Base-by-base conservation (phyloP, 2,888 invertebrate species). In the Muscina levida region DNA sequence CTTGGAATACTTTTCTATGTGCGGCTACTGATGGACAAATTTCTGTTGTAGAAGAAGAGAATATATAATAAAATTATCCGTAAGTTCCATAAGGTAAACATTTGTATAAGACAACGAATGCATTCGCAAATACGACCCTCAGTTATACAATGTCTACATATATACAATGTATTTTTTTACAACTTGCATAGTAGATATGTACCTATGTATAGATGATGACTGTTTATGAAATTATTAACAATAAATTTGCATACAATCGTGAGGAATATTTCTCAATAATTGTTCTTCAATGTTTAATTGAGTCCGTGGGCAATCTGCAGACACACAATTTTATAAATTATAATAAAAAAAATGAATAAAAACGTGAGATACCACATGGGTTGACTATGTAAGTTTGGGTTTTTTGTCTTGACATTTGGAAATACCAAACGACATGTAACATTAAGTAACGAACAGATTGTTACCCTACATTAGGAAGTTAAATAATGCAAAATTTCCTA, bases 201-300 rank as follows among this genome's bases (percentile, higher is more conserved):
- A n/a, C n/a, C n/a, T n/a, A n/a, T n/a, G n/a, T n/a, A n/a, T n/a
- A n/a, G n/a, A n/a, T n/a, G 31, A 31, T 31, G 31, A 31, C 31
- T 53, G 53, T 24, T 24, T 22, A 24, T 53, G 53, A 53, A 22
- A 53, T 53, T 22, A 22, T 53, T 65, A 65, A 31, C 31, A 31
- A 65, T 26, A 46, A 65, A 65, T 65, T 65, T 65, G 65, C 65
- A 65, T 65, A 65, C 26, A 65, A 65, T 65, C 65, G 65, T 65
- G 65, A 65, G 65, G 65, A 44, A 65, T 26, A 65, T 46, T 65
- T 26, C 6, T n/a, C 53, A 53, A 53, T 53, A 53, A 53, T 53
- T 53, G 53, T 53, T 53, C 53, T 22, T 22, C 53, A 24, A 22
- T 53, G 24, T 24, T 53, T 53, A 53, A 53, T 53, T 53, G 53